Conservation (phyloP, 2,888 invertebrate genomes). For the Synergus gifuensis region DNA sequence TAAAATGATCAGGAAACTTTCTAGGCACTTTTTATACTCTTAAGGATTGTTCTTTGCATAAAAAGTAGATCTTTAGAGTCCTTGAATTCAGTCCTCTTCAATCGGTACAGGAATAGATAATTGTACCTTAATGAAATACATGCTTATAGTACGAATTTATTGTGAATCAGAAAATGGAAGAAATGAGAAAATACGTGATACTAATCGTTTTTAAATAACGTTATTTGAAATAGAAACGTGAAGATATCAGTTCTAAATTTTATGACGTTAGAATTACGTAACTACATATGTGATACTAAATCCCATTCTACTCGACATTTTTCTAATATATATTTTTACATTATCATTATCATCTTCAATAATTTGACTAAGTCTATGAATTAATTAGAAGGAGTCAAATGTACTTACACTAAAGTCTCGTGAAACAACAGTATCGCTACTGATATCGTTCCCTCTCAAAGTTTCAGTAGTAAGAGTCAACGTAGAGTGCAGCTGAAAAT, state of each 20-base stretch:
- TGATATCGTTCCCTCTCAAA: not conserved
- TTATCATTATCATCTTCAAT: not conserved
- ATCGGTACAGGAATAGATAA: not conserved
- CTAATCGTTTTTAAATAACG: not conserved
- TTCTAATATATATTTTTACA: not conserved
- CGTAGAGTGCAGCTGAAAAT: not conserved
- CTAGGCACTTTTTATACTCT: not conserved
- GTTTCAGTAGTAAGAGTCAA: slow-evolving; percentile 30
- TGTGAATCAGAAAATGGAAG: not conserved
- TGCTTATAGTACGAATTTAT: not conserved
- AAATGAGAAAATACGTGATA: slow-evolving; percentile 6
- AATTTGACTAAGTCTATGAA: not conserved
- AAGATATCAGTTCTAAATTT: not conserved
- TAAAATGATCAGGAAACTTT: not conserved
- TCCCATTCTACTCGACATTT: not conserved
- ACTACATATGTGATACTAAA: not conserved
- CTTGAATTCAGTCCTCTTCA: slow-evolving; percentile 12
- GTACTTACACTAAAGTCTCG: not conserved
- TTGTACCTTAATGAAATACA: not conserved
- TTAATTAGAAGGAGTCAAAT: not conserved
- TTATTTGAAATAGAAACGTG: not conserved
- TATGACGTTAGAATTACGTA: not conserved
- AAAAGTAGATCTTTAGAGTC: not conserved
- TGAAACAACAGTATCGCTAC: not conserved
- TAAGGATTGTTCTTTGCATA: not conserved